phyloP scores from a whole-genome alignment of 2,113 vertebrate species.

The Psophia crepitans region DNA sequence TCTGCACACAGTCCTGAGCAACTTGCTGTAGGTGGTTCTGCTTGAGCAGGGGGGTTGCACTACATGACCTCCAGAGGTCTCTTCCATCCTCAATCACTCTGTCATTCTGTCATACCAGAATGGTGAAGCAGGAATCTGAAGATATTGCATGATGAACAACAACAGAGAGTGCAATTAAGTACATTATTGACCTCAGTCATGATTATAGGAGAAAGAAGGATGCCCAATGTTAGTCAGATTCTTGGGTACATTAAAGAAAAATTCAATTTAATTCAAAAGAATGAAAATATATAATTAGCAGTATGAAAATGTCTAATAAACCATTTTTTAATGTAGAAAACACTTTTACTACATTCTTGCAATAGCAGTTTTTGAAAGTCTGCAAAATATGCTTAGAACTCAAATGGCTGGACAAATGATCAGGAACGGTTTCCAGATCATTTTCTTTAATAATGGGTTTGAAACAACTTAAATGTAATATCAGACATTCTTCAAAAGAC shows the following conservation, averaged over 20 bases:
- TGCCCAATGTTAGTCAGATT: not conserved
- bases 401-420: conserved; percentile 11
- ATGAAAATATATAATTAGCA: not conserved
- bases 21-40: not conserved
- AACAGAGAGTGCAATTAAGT: not conserved
- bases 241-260: not conserved
- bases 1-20: not conserved
- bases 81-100: not conserved
- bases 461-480: conserved; percentile 44
- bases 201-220: not conserved
- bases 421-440: conserved; percentile 14
- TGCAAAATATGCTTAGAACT: conserved; percentile 34
- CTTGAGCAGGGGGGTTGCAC: not conserved
- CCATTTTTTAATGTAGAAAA: not conserved
- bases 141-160: not conserved
- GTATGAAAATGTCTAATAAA: not conserved
- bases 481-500: conserved; percentile 46
- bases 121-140: not conserved
- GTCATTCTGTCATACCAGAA: not conserved
- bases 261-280: not conserved
- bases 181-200: not conserved
- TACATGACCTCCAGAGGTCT: not conserved
- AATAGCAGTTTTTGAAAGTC: not conserved
- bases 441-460: conserved; percentile 47
- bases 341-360: not conserved